phyloP scores from a whole-genome alignment of 2,113 vertebrate species.

The Psilopogon haemacephalus region DNA sequence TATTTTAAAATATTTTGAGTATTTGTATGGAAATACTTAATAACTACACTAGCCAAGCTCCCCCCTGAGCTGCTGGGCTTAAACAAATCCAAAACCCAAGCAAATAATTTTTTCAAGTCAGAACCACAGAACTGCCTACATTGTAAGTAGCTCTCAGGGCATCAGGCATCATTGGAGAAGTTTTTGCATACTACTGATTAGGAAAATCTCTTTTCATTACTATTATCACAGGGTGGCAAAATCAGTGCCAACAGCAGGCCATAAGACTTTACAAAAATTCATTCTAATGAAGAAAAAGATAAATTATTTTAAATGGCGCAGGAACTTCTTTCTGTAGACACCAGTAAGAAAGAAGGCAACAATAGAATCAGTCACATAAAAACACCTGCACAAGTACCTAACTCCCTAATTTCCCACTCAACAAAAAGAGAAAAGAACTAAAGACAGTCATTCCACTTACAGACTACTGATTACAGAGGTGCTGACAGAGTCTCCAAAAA shows the following conservation, averaged over 20 bases:
- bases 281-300: background rate
- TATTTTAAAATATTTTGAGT: background rate
- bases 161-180: background rate
- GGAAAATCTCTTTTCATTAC: background rate
- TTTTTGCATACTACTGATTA: background rate
- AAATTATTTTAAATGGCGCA: background rate
- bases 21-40: background rate
- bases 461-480: slow-evolving; percentile 16
- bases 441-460: background rate
- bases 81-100: background rate
- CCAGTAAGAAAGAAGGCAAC: background rate
- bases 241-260: background rate
- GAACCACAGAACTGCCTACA: background rate
- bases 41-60: background rate
- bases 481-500: slow-evolving; percentile 19
- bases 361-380: background rate
- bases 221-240: background rate
- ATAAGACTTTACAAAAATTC: background rate
- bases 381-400: background rate
- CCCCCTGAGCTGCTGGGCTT: background rate
- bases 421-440: slow-evolving; percentile 24
- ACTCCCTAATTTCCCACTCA: background rate
- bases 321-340: background rate
- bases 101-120: background rate
- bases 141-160: background rate